These are phyloP conservation scores for Bursaphelenchus mucronatus DNA, from an alignment of 1,140 invertebrate species.

Conservation along the genomic window DNA sequence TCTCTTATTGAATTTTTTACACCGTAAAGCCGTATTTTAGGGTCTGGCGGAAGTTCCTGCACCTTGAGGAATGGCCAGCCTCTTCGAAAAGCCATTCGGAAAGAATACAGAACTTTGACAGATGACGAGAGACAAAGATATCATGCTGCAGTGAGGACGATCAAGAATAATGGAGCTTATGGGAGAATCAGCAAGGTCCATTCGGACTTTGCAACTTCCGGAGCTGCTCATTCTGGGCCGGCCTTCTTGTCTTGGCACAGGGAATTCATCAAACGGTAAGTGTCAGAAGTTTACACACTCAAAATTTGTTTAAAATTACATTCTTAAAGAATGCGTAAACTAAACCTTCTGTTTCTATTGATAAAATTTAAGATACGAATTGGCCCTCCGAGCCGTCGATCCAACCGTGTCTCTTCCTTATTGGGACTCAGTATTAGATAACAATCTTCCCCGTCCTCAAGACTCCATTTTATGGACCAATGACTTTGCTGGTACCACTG, in stretches of 20 bases:
- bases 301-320: background rate
- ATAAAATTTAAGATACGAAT: slow-evolving; percentile 34
- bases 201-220: slow-evolving; percentile 55
- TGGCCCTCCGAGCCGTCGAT: slow-evolving; percentile 43
- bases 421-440: slow-evolving; percentile 43
- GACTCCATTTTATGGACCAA: slow-evolving; percentile 38
- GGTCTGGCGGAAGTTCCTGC: slow-evolving; percentile 18
- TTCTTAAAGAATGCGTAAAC: background rate
- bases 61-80: slow-evolving; percentile 26
- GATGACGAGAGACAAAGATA: slow-evolving; percentile 42
- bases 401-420: slow-evolving; percentile 41
- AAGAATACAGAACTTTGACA: slow-evolving; percentile 24
- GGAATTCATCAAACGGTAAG: slow-evolving; percentile 37
- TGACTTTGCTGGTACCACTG: slow-evolving; percentile 55
- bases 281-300: background rate
- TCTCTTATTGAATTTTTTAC: slow-evolving; percentile 9
- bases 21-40: slow-evolving; percentile 7
- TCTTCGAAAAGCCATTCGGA: slow-evolving; percentile 18
- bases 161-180: slow-evolving; percentile 61
- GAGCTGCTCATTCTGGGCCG: slow-evolving; percentile 44
- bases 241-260: slow-evolving; percentile 44
- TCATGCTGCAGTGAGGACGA: slow-evolving; percentile 59
- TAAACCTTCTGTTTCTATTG: background rate
- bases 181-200: slow-evolving; percentile 47
- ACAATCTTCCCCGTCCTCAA: slow-evolving; percentile 40